A percentile compares a stretch with the other conserved stretches of the same genome.
Conservation (phyloP, 1,140 invertebrate genomes). For the Brevipalpus yothersi region DNA sequence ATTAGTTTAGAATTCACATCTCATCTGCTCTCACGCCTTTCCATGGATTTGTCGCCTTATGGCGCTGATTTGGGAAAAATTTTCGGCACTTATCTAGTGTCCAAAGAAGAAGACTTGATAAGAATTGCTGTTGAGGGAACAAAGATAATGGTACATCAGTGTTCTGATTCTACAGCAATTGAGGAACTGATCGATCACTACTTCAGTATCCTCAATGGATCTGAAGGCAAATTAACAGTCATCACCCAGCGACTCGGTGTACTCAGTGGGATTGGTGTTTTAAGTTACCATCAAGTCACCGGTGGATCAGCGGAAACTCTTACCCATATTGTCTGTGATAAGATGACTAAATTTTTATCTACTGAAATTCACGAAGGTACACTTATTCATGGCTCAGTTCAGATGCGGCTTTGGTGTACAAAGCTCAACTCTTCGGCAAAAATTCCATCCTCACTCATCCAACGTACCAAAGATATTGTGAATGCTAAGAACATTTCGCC, state of each 20-base stretch:
- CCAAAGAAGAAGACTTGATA: constrained; percentile 51
- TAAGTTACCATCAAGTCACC: constrained; percentile 42
- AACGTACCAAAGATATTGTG: constrained; percentile 44
- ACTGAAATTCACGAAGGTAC: constrained; percentile 79
- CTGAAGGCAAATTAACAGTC: constrained; percentile 71
- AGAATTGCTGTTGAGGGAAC: constrained; percentile 40
- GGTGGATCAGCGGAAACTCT: constrained; percentile 31
- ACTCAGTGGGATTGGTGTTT: constrained; percentile 53
- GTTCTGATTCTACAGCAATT: constrained; percentile 37
- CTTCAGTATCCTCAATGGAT: constrained; percentile 58
- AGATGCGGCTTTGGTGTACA: constrained; percentile 48
- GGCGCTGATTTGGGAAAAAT: constrained; percentile 48
- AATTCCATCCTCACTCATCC: constrained; percentile 40
- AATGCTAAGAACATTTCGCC: constrained; percentile 48
- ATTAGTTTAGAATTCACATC: constrained; percentile 37
- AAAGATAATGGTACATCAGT: constrained; percentile 39
- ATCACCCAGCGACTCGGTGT: constrained; percentile 64
- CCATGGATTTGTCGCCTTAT: constrained; percentile 51
- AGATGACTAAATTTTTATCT: constrained; percentile 53
- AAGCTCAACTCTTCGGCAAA: constrained; percentile 31
- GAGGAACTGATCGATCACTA: constrained; percentile 40
- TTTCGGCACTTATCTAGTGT: constrained; percentile 19
- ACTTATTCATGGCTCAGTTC: constrained; percentile 46
- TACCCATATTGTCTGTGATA: constrained; percentile 31
- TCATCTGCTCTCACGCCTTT: constrained; percentile 24